Evolutionary conservation across 53 echinoderm and acorn worm species (phyloP), one percentile per base, ranked within the genome.

Genomic region (Mesocentrotus franciscanus): DNA sequence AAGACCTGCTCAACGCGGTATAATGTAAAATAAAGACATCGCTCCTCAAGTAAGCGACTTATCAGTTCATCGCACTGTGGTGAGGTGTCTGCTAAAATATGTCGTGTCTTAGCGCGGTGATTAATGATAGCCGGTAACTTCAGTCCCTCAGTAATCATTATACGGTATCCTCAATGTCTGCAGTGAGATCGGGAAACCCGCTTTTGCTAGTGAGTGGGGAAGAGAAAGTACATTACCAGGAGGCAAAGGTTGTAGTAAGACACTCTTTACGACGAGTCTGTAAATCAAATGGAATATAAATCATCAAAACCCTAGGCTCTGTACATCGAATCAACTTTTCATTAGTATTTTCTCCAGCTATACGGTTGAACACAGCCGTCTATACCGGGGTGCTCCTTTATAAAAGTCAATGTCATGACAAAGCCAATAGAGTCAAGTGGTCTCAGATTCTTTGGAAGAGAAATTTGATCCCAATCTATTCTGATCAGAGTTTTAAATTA

Each of bases 51-150:
- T 81, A 81, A 93, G 93, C 81, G 81, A 93, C 93, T 59, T 93
- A 81, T 93, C 93, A 93, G 93, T 93, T 93, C 93, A 93, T 81
- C 81, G 93, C 81, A 93, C 93, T 93, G 93, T 93, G 32, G 60
- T 9, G 79, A 78, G 87, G 79, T 60, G 93, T 81, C 93, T 93
- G 78, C 93, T 79, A 79, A 81, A 79, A 35, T 93, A 78, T 93
- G 93, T 78, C 55, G 56, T 36, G 79, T 79, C 93, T 81, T 58
- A 61, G 60, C 81, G 60, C 93, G 83, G 93, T 93, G 93, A 93
- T 93, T 93, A 93, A 93, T 93, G 93, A 93, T 93, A 93, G 93
- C 33, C 93, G 93, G 93, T 93, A 93, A 79, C 79, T 93, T 93
- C 81, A 93, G 93, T 93, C 93, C 81, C 93, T 26, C 18, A 79